These are phyloP conservation scores for Harlomillsia oculata DNA, from an alignment of 1,140 invertebrate species.

Conservation along the genomic window DNA sequence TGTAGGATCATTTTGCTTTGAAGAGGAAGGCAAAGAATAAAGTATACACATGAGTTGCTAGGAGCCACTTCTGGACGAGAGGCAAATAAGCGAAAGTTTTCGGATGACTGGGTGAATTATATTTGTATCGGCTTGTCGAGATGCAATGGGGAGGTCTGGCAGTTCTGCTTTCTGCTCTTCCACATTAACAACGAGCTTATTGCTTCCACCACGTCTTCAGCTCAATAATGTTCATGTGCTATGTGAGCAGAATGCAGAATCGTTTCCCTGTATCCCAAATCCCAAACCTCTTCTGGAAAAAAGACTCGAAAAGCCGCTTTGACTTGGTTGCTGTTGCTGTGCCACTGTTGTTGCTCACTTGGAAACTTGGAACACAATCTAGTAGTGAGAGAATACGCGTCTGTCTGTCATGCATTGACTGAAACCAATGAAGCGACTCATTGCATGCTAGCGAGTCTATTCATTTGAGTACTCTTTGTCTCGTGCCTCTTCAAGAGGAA, in stretches of 20 bases:
- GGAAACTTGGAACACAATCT: slow-evolving; percentile 7
- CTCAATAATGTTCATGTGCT: too few relatives aligned
- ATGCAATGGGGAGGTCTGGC: slow-evolving; percentile 4
- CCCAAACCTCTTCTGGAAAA: too few relatives aligned
- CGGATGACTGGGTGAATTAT: slow-evolving; percentile 21
- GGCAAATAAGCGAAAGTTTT: slow-evolving; percentile 19
- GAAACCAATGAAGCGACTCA: slow-evolving; percentile 20
- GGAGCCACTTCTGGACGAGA: too few relatives aligned
- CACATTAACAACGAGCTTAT: too few relatives aligned
- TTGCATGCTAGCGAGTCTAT: slow-evolving; percentile 25
- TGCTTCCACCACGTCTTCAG: too few relatives aligned
- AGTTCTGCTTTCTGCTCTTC: too few relatives aligned
- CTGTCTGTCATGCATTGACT: slow-evolving; percentile 11
- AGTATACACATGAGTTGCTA: too few relatives aligned
- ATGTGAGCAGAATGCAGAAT: too few relatives aligned
- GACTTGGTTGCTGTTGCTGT: background rate
- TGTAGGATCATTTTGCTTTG: background rate
- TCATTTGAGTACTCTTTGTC: slow-evolving; percentile 15
- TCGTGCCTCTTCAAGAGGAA: slow-evolving; percentile 12
- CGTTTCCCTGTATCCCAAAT: too few relatives aligned
- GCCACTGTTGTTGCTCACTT: slow-evolving; percentile 17
- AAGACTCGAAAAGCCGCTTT: too few relatives aligned
- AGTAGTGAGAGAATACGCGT: slow-evolving; percentile 7
- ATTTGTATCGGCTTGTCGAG: slow-evolving; percentile 13
- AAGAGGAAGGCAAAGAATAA: background rate